Conservation (phyloP, 2,797 vertebrate genomes). For the Sebastes goodei region DNA sequence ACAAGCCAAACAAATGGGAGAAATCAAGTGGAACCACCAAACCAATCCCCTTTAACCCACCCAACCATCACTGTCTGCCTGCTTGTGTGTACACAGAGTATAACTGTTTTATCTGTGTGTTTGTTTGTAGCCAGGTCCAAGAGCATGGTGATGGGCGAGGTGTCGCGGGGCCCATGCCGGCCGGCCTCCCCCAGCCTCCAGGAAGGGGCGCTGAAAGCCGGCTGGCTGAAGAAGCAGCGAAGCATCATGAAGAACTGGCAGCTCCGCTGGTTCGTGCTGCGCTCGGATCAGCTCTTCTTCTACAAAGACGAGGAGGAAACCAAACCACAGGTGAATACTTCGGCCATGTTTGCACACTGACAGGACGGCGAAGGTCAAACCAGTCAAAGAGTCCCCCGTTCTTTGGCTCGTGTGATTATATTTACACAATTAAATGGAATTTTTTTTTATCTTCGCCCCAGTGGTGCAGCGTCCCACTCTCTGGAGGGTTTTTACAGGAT, state of each 20-base stretch:
- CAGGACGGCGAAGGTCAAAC: not conserved
- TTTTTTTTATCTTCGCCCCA: not conserved
- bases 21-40: not conserved
- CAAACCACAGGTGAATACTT: constrained; percentile 88
- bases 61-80: not conserved
- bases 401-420: not conserved
- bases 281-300: constrained; percentile 91
- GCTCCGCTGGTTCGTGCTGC: constrained; percentile 92
- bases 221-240: constrained; percentile 95
- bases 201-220: constrained; percentile 88
- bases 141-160: constrained; percentile 96
- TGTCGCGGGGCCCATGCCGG: constrained; percentile 79
- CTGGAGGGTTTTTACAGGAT: not conserved
- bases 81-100: not conserved
- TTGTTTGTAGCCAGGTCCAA: constrained; percentile 87
- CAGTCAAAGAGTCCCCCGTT: not conserved
- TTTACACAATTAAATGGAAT: not conserved
- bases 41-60: not conserved
- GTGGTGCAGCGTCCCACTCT: not conserved
- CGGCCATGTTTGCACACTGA: not conserved
- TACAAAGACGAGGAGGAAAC: constrained; percentile 95
- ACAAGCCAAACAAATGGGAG: not conserved
- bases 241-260: constrained; percentile 98
- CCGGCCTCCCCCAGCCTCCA: constrained; percentile 81
- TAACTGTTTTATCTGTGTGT: not conserved